These are phyloP conservation scores for Plectropomus leopardus DNA, from an alignment of 2,113 vertebrate genomes.

Conservation along the genomic window DNA sequence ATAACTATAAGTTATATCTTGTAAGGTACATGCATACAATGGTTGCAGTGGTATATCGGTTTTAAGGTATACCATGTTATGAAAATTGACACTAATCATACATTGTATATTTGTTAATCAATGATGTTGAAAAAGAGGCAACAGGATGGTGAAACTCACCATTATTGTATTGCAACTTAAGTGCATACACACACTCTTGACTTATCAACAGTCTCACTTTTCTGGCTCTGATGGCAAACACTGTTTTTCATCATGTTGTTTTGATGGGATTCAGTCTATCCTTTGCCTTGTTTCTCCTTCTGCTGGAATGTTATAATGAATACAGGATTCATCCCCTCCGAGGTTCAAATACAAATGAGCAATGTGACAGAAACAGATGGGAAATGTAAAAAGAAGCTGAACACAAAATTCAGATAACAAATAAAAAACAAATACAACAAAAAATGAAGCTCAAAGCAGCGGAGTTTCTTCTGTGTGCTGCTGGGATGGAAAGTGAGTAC, in stretches of 20 bases:
- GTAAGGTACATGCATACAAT: not conserved
- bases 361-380: slow-evolving; percentile 21
- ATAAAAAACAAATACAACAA: not conserved
- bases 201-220: slow-evolving; percentile 13
- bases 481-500: not conserved
- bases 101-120: too few relatives aligned
- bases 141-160: too few relatives aligned
- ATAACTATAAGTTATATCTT: too few relatives aligned
- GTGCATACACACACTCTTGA: slow-evolving; percentile 27
- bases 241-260: slow-evolving; percentile 10
- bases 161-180: too few relatives aligned
- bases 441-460: not conserved
- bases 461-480: not conserved
- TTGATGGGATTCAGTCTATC: slow-evolving; percentile 31
- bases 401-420: slow-evolving; percentile 19
- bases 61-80: too few relatives aligned
- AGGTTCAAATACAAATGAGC: slow-evolving; percentile 42
- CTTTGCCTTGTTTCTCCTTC: slow-evolving; percentile 38
- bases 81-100: too few relatives aligned
- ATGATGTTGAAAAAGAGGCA: too few relatives aligned
- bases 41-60: slow-evolving; percentile 7
- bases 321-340: slow-evolving; percentile 30
- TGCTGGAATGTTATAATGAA: slow-evolving; percentile 42
- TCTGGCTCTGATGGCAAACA: slow-evolving; percentile 23
- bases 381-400: slow-evolving; percentile 20